phyloP scores from a whole-genome alignment of 2,797 vertebrate genomes.

The Bucorvus abyssinicus region DNA sequence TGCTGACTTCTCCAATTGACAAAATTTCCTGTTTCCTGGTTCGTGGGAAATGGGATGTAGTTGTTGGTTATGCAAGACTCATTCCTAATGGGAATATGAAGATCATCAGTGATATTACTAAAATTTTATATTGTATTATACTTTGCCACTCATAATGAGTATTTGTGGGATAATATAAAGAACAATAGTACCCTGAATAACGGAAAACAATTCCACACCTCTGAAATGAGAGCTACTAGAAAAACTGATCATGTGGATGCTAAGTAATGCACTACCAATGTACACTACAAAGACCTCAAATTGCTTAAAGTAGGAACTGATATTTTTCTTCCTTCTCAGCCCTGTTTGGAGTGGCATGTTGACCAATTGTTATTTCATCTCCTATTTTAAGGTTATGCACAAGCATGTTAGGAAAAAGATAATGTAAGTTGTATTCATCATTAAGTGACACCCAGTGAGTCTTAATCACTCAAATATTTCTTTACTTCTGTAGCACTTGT shows the following conservation, averaged over 20 bases:
- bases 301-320: neutral
- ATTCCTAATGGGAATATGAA: neutral
- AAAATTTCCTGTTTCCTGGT: neutral
- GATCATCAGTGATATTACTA: neutral
- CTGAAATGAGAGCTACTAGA: neutral
- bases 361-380: neutral
- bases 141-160: neutral
- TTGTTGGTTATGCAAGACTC: neutral
- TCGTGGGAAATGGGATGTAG: neutral
- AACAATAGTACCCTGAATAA: neutral
- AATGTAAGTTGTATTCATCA: accelerated
- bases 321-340: neutral
- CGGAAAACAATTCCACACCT: neutral
- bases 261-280: neutral
- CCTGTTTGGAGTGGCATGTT: neutral
- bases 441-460: neutral
- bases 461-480: neutral
- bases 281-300: neutral
- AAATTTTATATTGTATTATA: neutral
- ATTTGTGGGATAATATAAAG: neutral
- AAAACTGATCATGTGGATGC: neutral
- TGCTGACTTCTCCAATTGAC: neutral
- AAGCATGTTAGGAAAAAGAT: neutral
- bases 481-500: neutral
- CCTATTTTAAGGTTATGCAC: neutral